A percentile compares a stretch with the other conserved stretches of the same genome.
phyloP scores from a whole-genome alignment of 2,888 invertebrate genomes.

The Schrankia costaestrigalis region DNA sequence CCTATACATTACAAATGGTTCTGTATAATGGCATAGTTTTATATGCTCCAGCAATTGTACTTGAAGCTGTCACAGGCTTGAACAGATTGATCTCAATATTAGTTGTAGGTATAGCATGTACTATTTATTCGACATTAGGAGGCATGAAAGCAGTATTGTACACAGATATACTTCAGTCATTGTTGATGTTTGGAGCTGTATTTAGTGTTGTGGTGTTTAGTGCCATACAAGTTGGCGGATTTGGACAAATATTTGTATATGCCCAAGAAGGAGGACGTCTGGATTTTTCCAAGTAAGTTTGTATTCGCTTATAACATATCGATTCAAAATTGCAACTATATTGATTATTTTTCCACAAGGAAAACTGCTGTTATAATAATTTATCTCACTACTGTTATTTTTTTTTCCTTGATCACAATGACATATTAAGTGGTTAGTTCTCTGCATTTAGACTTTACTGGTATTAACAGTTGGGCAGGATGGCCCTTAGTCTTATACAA shows the following conservation, averaged over 20 bases:
- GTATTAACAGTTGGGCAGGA: too few relatives aligned
- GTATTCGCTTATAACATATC: background rate
- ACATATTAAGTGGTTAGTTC: too few relatives aligned
- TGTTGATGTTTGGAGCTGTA: constrained; percentile 92
- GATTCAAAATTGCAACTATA: too few relatives aligned
- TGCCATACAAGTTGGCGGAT: constrained; percentile 84
- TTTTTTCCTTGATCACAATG: too few relatives aligned
- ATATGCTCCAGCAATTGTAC: constrained; percentile 95
- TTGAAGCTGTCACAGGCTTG: constrained; percentile 92
- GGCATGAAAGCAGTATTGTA: constrained; percentile 95
- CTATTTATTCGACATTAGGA: constrained; percentile 92
- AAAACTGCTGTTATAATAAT: too few relatives aligned
- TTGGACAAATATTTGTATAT: constrained; percentile 85
- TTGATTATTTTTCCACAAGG: too few relatives aligned
- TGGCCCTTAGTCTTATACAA: too few relatives aligned
- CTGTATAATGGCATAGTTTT: constrained; percentile 95
- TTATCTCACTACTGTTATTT: too few relatives aligned
- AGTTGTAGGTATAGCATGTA: constrained; percentile 88
- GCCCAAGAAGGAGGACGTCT: constrained; percentile 86
- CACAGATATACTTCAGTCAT: constrained; percentile 91
- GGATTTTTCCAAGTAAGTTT: constrained; percentile 83
- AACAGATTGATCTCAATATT: constrained; percentile 86
- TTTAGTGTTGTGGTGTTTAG: constrained; percentile 89
- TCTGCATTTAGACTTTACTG: too few relatives aligned
- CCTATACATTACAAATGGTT: constrained; percentile 94